phyloP scores from a whole-genome alignment of 1,140 invertebrate species.

The Drosophila mauritiana region DNA sequence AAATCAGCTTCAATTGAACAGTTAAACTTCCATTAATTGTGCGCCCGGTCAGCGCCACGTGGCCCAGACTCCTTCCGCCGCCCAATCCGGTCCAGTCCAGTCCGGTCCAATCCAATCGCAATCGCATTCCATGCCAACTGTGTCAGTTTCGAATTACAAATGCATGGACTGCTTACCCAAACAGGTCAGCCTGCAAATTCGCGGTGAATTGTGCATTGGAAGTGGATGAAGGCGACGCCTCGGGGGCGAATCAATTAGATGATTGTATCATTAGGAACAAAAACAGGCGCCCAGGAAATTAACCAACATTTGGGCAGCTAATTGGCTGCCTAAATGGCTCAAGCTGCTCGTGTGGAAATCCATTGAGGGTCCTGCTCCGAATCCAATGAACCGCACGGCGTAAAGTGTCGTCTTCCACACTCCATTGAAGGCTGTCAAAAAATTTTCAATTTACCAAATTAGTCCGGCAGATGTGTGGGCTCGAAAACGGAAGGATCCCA shows the following conservation, averaged over 20 bases:
- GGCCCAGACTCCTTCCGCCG: conserved; percentile 28
- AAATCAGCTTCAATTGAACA: conserved; percentile 81
- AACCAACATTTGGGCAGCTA: conserved; percentile 81
- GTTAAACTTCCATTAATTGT: conserved; percentile 85
- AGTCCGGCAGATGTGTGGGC: conserved; percentile 40
- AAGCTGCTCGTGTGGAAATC: conserved; percentile 78
- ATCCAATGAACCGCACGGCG: conserved; percentile 58
- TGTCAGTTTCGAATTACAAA: conserved; percentile 81
- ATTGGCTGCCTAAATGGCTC: conserved; percentile 78
- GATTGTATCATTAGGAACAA: conserved; percentile 76
- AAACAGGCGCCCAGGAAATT: conserved; percentile 66
- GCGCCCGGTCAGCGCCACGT: conserved; percentile 53
- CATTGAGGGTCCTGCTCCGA: conserved; percentile 33
- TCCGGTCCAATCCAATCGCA: background rate
- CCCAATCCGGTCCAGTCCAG: conserved; percentile 21
- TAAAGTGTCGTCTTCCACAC: conserved; percentile 76
- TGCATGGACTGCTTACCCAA: conserved; percentile 74
- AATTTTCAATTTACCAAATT: conserved; percentile 81
- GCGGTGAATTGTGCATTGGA: conserved; percentile 52
- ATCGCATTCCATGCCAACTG: conserved; percentile 55
- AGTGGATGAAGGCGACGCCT: background rate
- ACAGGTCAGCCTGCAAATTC: conserved; percentile 74
- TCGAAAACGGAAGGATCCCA: conserved; percentile 6
- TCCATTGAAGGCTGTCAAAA: conserved; percentile 79
- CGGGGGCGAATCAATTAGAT: conserved; percentile 72